These are phyloP conservation scores for Zelleria hepariella DNA, from an alignment of 2,888 invertebrate genomes.

Conservation along the genomic window DNA sequence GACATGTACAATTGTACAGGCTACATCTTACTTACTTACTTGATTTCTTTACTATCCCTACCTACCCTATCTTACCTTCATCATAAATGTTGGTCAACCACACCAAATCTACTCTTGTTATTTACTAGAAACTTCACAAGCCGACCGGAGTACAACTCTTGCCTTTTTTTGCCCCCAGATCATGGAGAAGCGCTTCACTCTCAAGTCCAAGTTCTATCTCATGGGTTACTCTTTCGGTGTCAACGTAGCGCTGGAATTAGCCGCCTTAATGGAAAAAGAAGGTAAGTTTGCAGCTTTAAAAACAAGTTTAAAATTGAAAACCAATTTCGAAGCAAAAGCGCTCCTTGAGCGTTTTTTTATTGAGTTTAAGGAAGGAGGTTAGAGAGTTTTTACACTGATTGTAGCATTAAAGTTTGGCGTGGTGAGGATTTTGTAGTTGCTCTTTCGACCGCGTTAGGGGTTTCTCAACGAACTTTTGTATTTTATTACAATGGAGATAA, in stretches of 20 bases:
- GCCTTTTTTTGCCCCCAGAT: conserved; percentile 12
- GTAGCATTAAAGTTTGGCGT: not conserved
- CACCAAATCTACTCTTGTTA: too few species aligned
- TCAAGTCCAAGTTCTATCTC: conserved; percentile 22
- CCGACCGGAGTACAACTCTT: not conserved
- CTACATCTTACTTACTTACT: too few species aligned
- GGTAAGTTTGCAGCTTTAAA: conserved; percentile 25
- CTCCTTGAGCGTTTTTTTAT: not conserved
- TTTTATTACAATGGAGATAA: not conserved
- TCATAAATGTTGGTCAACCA: too few species aligned
- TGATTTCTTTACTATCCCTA: too few species aligned
- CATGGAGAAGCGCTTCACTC: conserved; percentile 15
- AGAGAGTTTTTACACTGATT: not conserved
- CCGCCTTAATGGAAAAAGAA: conserved; percentile 37
- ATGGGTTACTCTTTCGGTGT: conserved; percentile 21
- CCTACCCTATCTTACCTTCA: too few species aligned
- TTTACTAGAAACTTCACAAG: too few species aligned
- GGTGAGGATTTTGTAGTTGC: not conserved
- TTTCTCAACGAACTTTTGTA: too few species aligned
- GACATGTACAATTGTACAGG: too few species aligned
- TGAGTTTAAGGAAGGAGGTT: not conserved
- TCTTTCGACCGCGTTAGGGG: too few species aligned
- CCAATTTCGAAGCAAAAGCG: not conserved
- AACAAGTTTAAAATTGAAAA: not conserved
- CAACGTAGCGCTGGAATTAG: conserved; percentile 40